These are phyloP conservation scores for Ditylenchus weischeri DNA, from an alignment of 2,888 invertebrate genomes.

Conservation along the genomic window DNA sequence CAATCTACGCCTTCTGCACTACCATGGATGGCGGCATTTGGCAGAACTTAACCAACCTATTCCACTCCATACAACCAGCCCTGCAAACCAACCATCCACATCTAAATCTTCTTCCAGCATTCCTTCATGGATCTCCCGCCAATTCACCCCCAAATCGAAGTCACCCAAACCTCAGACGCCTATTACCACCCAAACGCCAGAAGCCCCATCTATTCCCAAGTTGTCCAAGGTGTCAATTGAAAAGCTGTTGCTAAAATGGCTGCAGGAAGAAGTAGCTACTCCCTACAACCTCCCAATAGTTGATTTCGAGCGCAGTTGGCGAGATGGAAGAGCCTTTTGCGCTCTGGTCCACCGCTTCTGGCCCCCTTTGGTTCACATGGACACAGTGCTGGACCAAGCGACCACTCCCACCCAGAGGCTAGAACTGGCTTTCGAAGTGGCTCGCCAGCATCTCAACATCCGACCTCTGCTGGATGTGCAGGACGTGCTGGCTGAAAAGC, in stretches of 20 bases:
- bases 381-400: conserved; percentile 14
- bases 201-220: conserved; percentile 10
- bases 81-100: background rate
- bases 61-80: background rate
- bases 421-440: conserved; percentile 54
- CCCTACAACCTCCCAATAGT: conserved; percentile 40
- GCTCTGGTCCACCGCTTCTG: conserved; percentile 55
- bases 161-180: background rate
- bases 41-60: background rate
- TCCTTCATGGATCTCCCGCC: background rate
- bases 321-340: conserved; percentile 56
- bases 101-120: background rate
- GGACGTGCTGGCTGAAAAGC: conserved; percentile 55
- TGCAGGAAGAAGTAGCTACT: conserved; percentile 49
- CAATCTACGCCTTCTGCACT: conserved; percentile 50
- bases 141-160: background rate
- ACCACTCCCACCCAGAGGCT: conserved; percentile 41
- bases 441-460: conserved; percentile 53
- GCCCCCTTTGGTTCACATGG: conserved; percentile 57
- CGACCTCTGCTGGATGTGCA: conserved; percentile 48
- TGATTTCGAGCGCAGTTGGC: conserved; percentile 58
- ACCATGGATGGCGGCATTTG: conserved; percentile 44
- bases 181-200: background rate
- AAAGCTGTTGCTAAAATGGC: conserved; percentile 54
- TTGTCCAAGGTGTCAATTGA: conserved; percentile 46